These are phyloP conservation scores for Urophycis tenuis DNA, from an alignment of 2,797 vertebrate genomes.

Conservation along the genomic window DNA sequence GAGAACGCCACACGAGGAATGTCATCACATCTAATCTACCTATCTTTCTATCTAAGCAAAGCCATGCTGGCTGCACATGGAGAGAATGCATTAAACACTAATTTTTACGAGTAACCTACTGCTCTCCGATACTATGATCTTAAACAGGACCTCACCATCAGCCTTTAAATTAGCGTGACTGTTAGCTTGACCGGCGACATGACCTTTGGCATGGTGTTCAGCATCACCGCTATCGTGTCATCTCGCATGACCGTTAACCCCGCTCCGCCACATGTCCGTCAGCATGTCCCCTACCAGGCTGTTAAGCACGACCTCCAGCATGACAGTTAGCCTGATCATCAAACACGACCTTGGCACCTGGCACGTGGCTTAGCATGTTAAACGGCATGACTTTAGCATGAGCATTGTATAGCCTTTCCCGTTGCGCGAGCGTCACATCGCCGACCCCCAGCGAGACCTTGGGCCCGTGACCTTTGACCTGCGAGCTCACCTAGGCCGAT, in stretches of 20 bases:
- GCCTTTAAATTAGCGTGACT: neutral
- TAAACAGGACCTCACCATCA: neutral
- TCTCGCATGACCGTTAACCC: too few species aligned
- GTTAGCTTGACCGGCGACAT: neutral
- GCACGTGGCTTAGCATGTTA: neutral
- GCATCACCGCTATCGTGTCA: too few species aligned
- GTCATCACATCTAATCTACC: neutral
- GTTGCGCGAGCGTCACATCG: neutral
- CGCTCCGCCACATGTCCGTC: too few species aligned
- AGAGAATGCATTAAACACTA: neutral
- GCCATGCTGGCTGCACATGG: too few species aligned
- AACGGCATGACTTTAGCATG: neutral
- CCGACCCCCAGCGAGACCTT: neutral
- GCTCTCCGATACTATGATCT: neutral
- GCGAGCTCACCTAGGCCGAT: slow-evolving; percentile 86
- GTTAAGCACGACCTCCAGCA: neutral
- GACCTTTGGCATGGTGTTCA: neutral
- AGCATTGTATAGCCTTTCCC: too few species aligned
- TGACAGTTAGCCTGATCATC: too few species aligned
- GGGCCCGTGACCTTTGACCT: neutral
- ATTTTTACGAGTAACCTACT: neutral
- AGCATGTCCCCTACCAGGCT: too few species aligned
- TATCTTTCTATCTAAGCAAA: too few species aligned
- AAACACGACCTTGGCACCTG: too few species aligned
- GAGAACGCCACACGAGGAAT: neutral